phyloP scores from a whole-genome alignment of 1,140 invertebrate genomes.

The Oreohelix idahoensis region DNA sequence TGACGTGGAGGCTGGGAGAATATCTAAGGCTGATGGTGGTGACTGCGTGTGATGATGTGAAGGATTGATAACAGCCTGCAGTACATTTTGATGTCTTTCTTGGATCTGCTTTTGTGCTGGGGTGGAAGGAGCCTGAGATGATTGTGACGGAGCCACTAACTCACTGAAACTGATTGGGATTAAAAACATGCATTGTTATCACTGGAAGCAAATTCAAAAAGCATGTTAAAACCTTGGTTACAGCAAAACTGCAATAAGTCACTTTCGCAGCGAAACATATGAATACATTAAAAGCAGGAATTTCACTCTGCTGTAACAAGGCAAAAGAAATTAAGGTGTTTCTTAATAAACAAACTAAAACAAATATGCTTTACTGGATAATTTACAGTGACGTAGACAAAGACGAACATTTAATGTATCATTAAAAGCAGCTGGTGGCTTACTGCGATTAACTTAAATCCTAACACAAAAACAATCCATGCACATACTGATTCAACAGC shows the following conservation, averaged over 20 bases:
- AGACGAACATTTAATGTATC: no score
- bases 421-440: no score
- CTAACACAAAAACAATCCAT: background rate
- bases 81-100: conserved; percentile 27
- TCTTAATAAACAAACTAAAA: no score
- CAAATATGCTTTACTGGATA: no score
- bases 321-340: background rate
- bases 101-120: conserved; percentile 13
- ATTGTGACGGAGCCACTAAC: conserved; percentile 14
- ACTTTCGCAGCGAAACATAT: background rate
- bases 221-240: background rate
- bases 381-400: no score
- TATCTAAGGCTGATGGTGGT: conserved; percentile 29
- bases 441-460: no score
- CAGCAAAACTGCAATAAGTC: background rate
- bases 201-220: background rate
- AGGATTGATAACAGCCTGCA: conserved; percentile 25
- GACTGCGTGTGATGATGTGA: background rate
- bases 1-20: background rate
- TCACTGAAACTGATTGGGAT: conserved; percentile 37
- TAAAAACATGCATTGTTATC: conserved; percentile 16
- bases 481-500: background rate
- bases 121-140: background rate
- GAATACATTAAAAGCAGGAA: background rate
- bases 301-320: background rate